A percentile compares a stretch with the other conserved stretches of the same genome.
Evolutionary conservation across 30 jellyfish, hydroid and myxozoan genomes (phyloP).

Genomic region (Aurelia sp.): DNA sequence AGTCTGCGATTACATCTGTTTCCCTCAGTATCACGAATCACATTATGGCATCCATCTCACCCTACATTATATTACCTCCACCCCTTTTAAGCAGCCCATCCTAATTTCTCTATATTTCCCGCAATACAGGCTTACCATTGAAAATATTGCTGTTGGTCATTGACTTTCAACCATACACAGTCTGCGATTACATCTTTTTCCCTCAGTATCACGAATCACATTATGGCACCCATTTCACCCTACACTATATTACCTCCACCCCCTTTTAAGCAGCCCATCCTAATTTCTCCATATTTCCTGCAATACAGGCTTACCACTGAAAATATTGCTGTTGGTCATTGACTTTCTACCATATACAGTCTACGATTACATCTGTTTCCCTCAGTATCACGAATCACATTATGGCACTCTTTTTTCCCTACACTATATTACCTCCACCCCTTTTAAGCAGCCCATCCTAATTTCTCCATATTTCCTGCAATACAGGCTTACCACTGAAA

Average conservation of each 20-base stretch:
- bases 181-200: not conserved
- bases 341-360: not conserved
- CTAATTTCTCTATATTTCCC: too few species aligned
- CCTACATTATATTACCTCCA: too few species aligned
- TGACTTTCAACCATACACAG: not conserved
- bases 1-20: not conserved
- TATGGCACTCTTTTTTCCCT: not conserved
- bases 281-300: not conserved
- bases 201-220: constrained; percentile 1
- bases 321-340: not conserved
- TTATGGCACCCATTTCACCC: not conserved
- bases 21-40: not conserved
- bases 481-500: not conserved
- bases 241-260: not conserved
- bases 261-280: not conserved
- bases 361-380: not conserved
- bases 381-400: not conserved
- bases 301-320: not conserved
- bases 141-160: too few species aligned
- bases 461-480: not conserved
- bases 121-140: too few species aligned
- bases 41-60: not conserved
- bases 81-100: too few species aligned
- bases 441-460: not conserved
- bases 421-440: not conserved